phyloP scores from a whole-genome alignment of 2,797 vertebrate species.

The Nothura maculosa region DNA sequence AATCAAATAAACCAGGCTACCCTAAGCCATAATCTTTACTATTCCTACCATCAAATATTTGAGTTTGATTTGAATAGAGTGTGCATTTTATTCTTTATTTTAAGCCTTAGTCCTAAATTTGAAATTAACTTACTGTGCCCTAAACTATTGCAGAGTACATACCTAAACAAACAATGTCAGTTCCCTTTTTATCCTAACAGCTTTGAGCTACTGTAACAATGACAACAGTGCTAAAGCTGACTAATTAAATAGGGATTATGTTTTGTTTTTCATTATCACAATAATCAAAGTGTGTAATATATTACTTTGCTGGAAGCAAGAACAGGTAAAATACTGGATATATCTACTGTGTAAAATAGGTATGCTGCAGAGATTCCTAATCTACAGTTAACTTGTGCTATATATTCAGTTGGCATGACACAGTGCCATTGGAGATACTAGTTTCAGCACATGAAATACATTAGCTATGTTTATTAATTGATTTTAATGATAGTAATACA shows the following conservation, averaged over 20 bases:
- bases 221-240: background rate
- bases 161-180: background rate
- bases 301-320: background rate
- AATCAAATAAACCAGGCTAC: background rate
- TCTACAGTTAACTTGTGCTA: background rate
- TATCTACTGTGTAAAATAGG: background rate
- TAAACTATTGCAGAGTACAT: background rate
- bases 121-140: background rate
- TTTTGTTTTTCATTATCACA: background rate
- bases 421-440: background rate
- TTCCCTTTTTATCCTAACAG: background rate
- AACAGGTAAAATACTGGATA: background rate
- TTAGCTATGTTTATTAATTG: background rate
- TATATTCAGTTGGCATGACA: background rate
- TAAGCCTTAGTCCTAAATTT: background rate
- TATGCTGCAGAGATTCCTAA: background rate
- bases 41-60: background rate
- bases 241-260: background rate
- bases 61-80: background rate
- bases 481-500: background rate
- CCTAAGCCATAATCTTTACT: background rate
- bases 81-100: background rate
- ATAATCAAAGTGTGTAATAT: background rate
- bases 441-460: background rate
- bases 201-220: background rate